phyloP scores from a whole-genome alignment of 1,140 invertebrate genomes.

The Ladona fulva region DNA sequence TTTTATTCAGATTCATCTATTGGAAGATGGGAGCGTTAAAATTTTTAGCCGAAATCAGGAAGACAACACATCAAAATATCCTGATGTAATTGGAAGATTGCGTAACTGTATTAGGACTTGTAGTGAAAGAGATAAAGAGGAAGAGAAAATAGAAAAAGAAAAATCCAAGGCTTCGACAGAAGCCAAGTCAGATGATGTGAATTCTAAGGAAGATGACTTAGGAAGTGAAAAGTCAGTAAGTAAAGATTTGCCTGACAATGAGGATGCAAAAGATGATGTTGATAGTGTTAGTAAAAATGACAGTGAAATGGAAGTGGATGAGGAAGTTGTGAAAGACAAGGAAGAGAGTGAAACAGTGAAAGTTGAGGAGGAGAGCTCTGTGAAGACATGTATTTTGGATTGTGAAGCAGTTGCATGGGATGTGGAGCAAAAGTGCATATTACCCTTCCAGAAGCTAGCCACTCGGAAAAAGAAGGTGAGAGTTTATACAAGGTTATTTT shows the following conservation, averaged over 20 bases:
- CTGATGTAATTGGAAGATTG: constrained; percentile 80
- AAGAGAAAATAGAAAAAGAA: constrained; percentile 60
- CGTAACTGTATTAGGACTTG: constrained; percentile 95
- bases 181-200: constrained; percentile 49
- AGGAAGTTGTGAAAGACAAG: neutral
- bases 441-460: constrained; percentile 94
- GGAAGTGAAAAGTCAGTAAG: neutral
- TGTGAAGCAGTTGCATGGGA: constrained; percentile 98
- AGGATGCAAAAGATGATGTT: neutral
- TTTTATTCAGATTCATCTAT: constrained; percentile 57
- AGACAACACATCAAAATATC: constrained; percentile 96
- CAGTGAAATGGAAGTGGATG: neutral
- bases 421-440: constrained; percentile 74
- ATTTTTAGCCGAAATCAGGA: constrained; percentile 98
- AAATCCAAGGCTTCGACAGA: too few species aligned
- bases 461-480: constrained; percentile 89
- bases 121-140: constrained; percentile 89
- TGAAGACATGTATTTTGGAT: constrained; percentile 74
- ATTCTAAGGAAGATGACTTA: constrained; percentile 36
- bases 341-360: neutral
- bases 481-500: constrained; percentile 1
- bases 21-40: constrained; percentile 55
- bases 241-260: neutral
- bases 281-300: neutral
- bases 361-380: neutral